phyloP scores from a whole-genome alignment of 2,113 vertebrate genomes.

The Puntigrus tetrazona region DNA sequence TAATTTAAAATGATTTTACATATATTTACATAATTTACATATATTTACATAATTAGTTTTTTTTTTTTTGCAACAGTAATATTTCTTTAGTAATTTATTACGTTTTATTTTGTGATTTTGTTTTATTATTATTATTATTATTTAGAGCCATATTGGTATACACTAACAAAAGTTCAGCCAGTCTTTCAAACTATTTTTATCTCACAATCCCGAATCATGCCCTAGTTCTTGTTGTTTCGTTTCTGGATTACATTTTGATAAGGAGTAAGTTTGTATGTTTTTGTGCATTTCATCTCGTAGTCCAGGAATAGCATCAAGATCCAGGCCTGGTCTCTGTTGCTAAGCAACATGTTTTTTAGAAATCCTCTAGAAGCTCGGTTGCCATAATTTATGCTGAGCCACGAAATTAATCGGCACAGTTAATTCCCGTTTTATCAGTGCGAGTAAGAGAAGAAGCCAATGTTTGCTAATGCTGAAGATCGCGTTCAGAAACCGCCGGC shows the following conservation, averaged over 20 bases:
- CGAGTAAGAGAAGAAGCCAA: background rate
- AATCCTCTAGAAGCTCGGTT: background rate
- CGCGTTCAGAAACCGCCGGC: background rate
- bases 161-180: background rate
- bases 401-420: background rate
- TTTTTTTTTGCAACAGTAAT: background rate
- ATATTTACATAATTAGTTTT: too few relatives aligned
- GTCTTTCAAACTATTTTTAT: too few relatives aligned
- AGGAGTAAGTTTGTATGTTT: background rate
- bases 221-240: background rate
- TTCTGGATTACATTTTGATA: background rate
- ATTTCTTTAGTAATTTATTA: background rate
- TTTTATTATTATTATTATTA: background rate
- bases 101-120: background rate
- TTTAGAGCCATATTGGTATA: background rate
- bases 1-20: too few relatives aligned
- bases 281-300: too few relatives aligned
- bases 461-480: background rate
- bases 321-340: background rate
- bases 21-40: too few relatives aligned
- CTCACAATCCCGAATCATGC: background rate
- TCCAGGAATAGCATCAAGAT: background rate
- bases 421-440: background rate
- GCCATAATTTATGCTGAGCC: background rate
- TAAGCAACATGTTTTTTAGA: background rate